Evolutionary conservation across 1,140 invertebrate genomes (phyloP).

Genomic region (Aplysia californica): DNA sequence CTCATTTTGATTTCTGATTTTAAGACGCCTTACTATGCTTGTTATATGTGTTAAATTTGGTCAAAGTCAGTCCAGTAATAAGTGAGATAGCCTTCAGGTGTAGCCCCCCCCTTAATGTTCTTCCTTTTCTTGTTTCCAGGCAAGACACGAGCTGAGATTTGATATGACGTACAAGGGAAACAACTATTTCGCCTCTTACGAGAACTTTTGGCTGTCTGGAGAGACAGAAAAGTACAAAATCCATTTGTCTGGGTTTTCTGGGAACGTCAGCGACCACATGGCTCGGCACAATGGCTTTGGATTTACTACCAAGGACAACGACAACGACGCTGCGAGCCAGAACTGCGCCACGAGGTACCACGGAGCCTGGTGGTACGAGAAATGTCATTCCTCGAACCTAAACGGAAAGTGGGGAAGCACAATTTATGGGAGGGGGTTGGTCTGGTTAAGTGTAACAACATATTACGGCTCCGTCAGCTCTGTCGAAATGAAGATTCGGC

Average conservation of each 20-base stretch:
- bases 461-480: not conserved
- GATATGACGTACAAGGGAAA: not conserved
- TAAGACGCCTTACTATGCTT: no score
- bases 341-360: conserved; percentile 20
- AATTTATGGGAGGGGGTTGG: not conserved
- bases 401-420: conserved; percentile 7
- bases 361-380: conserved; percentile 30
- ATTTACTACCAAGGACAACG: conserved; percentile 25
- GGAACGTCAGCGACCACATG: not conserved
- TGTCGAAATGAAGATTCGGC: conserved; percentile 21
- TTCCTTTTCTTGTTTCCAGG: not conserved
- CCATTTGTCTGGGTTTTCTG: no score
- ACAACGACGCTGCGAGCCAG: not conserved
- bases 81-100: no score
- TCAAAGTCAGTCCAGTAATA: no score
- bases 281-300: conserved; percentile 8
- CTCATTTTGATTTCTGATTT: no score
- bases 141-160: not conserved
- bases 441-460: not conserved
- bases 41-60: no score
- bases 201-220: not conserved
- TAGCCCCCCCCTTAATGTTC: no score
- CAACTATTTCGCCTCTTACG: not conserved
- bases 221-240: not conserved
- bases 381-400: conserved; percentile 23